Base-by-base conservation (phyloP, 2,797 vertebrate species). In the Crossoptilon crossoptilon region DNA sequence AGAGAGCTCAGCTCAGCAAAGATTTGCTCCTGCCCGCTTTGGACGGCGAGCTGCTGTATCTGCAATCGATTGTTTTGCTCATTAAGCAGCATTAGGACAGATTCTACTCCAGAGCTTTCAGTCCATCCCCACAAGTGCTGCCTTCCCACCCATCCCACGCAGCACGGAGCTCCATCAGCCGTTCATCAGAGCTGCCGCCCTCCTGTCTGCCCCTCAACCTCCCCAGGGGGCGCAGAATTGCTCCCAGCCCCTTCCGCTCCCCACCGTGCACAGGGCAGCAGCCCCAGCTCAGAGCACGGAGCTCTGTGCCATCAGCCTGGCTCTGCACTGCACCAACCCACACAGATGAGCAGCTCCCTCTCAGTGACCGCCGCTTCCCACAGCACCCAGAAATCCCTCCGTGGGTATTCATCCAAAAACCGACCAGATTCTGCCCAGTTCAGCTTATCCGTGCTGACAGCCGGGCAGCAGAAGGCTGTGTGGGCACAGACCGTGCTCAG, bases 401-500 rank as follows among this genome's bases (percentile, higher is more conserved):
- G 86, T 91, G 95, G 26, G 33, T 82, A 80, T 73, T 93, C 93
- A 94, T 87, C 94, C 84, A 84, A 94, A 95, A 96, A 77, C 33
- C 5, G 0, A 71, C 84, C 87, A 1, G 0, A 31, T 66, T 96
- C 84, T 75, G 78, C 66, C 84, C 87, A 7, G 46, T 83, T 91
- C 80, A 66, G 73, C 75, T 95, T 16, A 95, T 96, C 49, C 66
- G 26, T 14, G 69, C 35, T 87, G 95, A 96, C 94, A 96, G 91
- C 86, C 41, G 48, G 81, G 46, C 96, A 95, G 96, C 96, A 92
- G 95, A 94, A 91, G 84, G 31, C 0, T 0, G 84, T 33, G 39
- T 1, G 13, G 81, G 94, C 84, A 91, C 93, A 95, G 95, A 95
- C 90, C 74, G 22, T 2, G 72, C 95, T 91, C 93, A 15, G 1